Percentiles rank a stretch among this genome's conserved stretches.
Conservation (phyloP, 1,140 invertebrate species). For the Anadara kagoshimensis region DNA sequence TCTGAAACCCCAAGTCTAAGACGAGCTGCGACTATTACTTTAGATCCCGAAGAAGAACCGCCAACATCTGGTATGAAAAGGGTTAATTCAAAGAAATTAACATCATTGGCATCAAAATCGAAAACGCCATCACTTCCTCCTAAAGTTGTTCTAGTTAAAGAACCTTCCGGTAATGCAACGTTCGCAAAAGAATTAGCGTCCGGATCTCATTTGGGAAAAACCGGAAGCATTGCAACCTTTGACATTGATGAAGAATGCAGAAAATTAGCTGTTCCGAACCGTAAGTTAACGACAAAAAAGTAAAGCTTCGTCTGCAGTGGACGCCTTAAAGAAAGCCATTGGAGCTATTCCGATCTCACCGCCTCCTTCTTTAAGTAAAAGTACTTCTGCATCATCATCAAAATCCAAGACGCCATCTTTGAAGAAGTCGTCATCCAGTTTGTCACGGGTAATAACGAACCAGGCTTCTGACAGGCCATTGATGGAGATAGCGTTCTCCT, state of each 20-base stretch:
- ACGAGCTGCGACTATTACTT: too few relatives aligned
- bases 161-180: slow-evolving; percentile 4
- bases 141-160: neutral
- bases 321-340: neutral
- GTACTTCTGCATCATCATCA: neutral
- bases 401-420: slow-evolving; percentile 1
- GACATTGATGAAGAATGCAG: slow-evolving; percentile 10
- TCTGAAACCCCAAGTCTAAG: too few relatives aligned
- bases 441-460: neutral
- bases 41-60: too few relatives aligned
- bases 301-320: neutral
- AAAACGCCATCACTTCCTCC: too few relatives aligned
- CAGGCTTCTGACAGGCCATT: slow-evolving; percentile 23
- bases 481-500: slow-evolving; percentile 63
- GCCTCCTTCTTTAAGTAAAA: slow-evolving; percentile 1
- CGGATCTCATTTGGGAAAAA: slow-evolving; percentile 25
- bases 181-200: slow-evolving; percentile 9
- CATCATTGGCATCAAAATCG: too few relatives aligned
- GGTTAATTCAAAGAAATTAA: too few relatives aligned
- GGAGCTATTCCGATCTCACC: neutral
- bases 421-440: neutral
- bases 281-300: neutral
- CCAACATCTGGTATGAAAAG: too few relatives aligned
- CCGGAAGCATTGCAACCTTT: slow-evolving; percentile 4
- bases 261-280: neutral